Percentiles rank a stretch among this genome's conserved stretches.
phyloP scores from a whole-genome alignment of 1,140 invertebrate species.

The Hydropsyche tenuis region DNA sequence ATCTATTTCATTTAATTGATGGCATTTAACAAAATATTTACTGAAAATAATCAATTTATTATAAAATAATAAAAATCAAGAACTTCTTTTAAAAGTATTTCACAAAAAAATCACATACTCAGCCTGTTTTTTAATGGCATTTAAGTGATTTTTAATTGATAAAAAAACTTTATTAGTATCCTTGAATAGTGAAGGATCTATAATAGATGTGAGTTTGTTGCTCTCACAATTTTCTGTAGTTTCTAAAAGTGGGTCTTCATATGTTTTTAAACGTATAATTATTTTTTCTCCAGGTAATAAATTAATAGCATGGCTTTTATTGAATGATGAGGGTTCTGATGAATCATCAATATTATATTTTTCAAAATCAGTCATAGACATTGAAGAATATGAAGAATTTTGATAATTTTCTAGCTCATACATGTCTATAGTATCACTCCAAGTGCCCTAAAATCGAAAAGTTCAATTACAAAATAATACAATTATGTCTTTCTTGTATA shows the following conservation, averaged over 20 bases:
- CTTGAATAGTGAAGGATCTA: conserved; percentile 33
- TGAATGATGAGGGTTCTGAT: conserved; percentile 1
- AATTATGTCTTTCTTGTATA: too few species aligned
- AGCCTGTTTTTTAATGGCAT: background rate
- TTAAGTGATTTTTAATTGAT: conserved; percentile 39
- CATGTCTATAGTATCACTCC: conserved; percentile 42
- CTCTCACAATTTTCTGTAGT: conserved; percentile 21
- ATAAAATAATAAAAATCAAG: too few species aligned
- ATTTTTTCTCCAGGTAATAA: conserved; percentile 33
- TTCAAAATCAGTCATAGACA: background rate
- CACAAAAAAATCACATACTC: background rate
- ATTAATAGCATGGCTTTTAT: conserved; percentile 18
- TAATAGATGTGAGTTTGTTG: conserved; percentile 12
- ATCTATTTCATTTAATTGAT: conserved; percentile 41
- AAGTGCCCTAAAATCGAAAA: conserved; percentile 41
- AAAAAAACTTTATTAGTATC: conserved; percentile 35
- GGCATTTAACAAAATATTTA: conserved; percentile 36
- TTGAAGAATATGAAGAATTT: background rate
- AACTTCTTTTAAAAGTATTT: too few species aligned
- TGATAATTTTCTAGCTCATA: conserved; percentile 9
- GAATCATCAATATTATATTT: conserved; percentile 2
- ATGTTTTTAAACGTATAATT: conserved; percentile 36
- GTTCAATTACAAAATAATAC: too few species aligned
- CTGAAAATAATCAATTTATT: conserved; percentile 31
- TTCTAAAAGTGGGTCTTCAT: conserved; percentile 35